Evolutionary conservation across 2,888 invertebrate genomes (phyloP).

Genomic region (Coleophora flavipennella): DNA sequence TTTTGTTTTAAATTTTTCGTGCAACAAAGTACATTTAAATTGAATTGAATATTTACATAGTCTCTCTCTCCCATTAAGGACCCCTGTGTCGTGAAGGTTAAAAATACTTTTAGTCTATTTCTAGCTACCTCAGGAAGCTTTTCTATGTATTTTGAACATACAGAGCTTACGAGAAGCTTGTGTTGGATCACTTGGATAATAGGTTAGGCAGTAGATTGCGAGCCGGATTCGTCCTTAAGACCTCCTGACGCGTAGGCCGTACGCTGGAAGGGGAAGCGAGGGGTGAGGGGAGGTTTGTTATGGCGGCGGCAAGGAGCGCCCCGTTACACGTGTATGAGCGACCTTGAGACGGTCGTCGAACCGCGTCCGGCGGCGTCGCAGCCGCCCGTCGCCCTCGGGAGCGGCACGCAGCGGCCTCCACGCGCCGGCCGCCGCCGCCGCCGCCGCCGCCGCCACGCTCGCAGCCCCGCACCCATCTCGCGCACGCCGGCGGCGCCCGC

Average conservation of each 20-base stretch:
- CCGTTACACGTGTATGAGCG: slow-evolving; percentile 65
- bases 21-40: no score
- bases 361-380: slow-evolving; percentile 37
- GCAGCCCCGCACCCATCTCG: slow-evolving; percentile 19
- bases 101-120: no score
- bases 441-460: slow-evolving; percentile 5
- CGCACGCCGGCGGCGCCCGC: slow-evolving; percentile 8
- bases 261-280: slow-evolving; percentile 32
- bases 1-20: no score
- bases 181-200: no score
- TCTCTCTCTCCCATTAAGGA: no score
- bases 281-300: slow-evolving; percentile 63
- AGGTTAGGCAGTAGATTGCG: no score
- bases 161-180: no score
- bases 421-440: slow-evolving; percentile 6
- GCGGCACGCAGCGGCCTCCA: slow-evolving; percentile 19
- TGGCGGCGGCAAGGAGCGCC: slow-evolving; percentile 64
- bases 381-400: slow-evolving; percentile 40
- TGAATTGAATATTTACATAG: no score
- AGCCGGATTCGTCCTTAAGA: no score
- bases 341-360: slow-evolving; percentile 68
- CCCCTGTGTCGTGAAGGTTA: no score
- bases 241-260: not conserved
- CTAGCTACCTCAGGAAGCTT: no score
- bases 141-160: no score